phyloP scores from a whole-genome alignment of 2,113 vertebrate genomes.

The Ciconia stormi region DNA sequence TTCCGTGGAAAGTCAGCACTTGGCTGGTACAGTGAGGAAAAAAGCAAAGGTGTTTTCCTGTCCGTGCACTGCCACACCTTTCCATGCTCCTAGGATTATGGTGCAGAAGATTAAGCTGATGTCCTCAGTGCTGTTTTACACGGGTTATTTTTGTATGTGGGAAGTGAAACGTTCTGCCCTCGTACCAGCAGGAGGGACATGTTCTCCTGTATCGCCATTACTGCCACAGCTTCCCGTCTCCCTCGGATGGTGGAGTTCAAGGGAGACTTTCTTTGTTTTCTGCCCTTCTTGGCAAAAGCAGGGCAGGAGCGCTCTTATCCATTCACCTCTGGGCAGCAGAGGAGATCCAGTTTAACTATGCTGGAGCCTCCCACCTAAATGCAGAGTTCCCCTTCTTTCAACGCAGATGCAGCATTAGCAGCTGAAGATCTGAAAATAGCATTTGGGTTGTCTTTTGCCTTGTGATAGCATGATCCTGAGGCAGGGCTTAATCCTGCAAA shows the following conservation, averaged over 20 bases:
- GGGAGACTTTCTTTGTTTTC: background rate
- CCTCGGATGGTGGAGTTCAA: background rate
- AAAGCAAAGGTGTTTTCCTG: background rate
- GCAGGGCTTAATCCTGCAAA: background rate
- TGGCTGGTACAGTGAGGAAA: rapidly evolving
- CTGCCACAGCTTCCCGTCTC: background rate
- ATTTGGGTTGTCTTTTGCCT: background rate
- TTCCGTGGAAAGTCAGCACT: background rate
- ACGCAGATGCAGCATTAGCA: background rate
- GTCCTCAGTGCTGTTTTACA: background rate
- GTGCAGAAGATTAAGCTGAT: background rate
- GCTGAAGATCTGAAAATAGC: background rate
- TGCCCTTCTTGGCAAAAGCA: background rate
- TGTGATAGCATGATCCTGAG: background rate
- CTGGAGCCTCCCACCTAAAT: background rate
- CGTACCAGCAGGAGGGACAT: background rate
- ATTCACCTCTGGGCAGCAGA: background rate
- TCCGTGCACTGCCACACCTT: background rate
- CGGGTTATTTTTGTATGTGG: background rate
- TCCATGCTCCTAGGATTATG: slow-evolving; percentile 19
- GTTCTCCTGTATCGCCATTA: background rate
- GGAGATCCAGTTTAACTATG: background rate
- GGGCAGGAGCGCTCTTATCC: background rate
- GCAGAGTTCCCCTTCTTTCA: background rate
- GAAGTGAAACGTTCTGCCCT: background rate